Evolutionary conservation across 2,888 invertebrate species (phyloP).

Genomic region (Nymphalis polychloros): DNA sequence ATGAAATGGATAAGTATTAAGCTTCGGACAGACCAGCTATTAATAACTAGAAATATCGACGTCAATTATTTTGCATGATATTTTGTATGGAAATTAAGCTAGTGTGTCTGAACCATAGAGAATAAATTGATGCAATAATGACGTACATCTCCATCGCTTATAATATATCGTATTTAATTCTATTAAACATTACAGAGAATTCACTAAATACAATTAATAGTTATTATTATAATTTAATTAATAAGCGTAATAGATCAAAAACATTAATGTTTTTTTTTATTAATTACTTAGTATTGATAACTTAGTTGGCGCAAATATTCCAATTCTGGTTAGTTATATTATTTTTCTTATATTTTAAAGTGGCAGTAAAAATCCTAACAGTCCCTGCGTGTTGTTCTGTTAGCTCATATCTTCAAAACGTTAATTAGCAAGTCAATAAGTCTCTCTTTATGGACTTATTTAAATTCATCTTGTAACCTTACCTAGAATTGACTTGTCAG

Average conservation of each 20-base stretch:
- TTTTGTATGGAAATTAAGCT: not conserved
- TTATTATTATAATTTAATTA: slow-evolving; percentile 67
- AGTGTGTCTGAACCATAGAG: slow-evolving; percentile 1
- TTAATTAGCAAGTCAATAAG: not conserved
- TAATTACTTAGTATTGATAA: slow-evolving; percentile 39
- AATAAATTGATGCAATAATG: slow-evolving; percentile 2
- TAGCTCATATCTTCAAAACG: not conserved
- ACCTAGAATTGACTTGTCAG: slow-evolving; percentile 20
- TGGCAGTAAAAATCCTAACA: slow-evolving; percentile 24
- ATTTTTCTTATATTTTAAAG: slow-evolving; percentile 30
- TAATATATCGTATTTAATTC: slow-evolving; percentile 20
- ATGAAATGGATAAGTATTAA: slow-evolving; percentile 4
- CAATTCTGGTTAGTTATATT: slow-evolving; percentile 17
- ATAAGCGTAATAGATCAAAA: slow-evolving; percentile 82
- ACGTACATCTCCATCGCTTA: slow-evolving; percentile 1
- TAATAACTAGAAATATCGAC: not conserved
- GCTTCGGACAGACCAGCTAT: slow-evolving; percentile 10
- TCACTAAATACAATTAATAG: slow-evolving; percentile 71
- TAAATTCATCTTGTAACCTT: slow-evolving; percentile 1
- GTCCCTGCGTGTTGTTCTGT: slow-evolving; percentile 26
- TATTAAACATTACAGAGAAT: slow-evolving; percentile 70
- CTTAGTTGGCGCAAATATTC: slow-evolving; percentile 30
- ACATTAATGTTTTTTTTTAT: slow-evolving; percentile 72
- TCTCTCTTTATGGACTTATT: not conserved
- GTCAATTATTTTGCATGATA: too few species aligned